phyloP scores from a whole-genome alignment of 2,888 invertebrate genomes.

The Malachius bipustulatus region DNA sequence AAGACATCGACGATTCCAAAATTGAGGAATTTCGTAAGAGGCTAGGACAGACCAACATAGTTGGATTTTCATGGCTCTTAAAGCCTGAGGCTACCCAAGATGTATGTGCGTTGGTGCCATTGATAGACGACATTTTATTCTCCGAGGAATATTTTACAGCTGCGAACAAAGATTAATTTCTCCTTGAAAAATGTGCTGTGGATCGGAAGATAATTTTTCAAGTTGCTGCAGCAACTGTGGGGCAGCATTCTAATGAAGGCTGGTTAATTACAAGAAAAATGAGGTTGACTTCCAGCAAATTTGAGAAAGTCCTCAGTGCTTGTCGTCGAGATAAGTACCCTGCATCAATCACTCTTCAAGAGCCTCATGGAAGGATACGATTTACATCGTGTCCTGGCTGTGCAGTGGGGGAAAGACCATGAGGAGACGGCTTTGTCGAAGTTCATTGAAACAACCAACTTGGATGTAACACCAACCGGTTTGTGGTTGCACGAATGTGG shows the following conservation, averaged over 20 bases:
- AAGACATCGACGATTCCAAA: too few relatives aligned
- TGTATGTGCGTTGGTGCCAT: slow-evolving; percentile 5
- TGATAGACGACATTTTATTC: slow-evolving; percentile 11
- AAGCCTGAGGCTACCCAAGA: slow-evolving; percentile 8
- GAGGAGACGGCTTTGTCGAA: slow-evolving; percentile 11
- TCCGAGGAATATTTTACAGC: slow-evolving; percentile 9
- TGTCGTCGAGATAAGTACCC: slow-evolving; percentile 6
- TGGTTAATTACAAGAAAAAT: slow-evolving; percentile 12
- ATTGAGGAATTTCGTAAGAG: too few relatives aligned
- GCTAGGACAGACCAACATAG: too few relatives aligned
- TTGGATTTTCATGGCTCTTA: slow-evolving; percentile 14
- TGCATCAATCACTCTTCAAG: slow-evolving; percentile 6
- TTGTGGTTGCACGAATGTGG: slow-evolving; percentile 12
- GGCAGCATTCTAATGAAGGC: slow-evolving; percentile 12
- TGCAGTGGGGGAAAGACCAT: slow-evolving; percentile 13
- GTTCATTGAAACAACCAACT: slow-evolving; percentile 6
- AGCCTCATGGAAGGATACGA: neutral
- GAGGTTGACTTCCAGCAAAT: slow-evolving; percentile 14
- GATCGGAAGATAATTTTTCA: slow-evolving; percentile 5
- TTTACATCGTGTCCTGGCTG: slow-evolving; percentile 5
- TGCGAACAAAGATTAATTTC: slow-evolving; percentile 7
- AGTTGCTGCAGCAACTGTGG: slow-evolving; percentile 9
- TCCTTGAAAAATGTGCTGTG: slow-evolving; percentile 4
- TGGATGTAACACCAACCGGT: slow-evolving; percentile 8
- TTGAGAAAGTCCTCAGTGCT: slow-evolving; percentile 13